These are phyloP conservation scores for Pollimyrus isidori DNA, from an alignment of 2,113 vertebrate species.

Conservation along the genomic window DNA sequence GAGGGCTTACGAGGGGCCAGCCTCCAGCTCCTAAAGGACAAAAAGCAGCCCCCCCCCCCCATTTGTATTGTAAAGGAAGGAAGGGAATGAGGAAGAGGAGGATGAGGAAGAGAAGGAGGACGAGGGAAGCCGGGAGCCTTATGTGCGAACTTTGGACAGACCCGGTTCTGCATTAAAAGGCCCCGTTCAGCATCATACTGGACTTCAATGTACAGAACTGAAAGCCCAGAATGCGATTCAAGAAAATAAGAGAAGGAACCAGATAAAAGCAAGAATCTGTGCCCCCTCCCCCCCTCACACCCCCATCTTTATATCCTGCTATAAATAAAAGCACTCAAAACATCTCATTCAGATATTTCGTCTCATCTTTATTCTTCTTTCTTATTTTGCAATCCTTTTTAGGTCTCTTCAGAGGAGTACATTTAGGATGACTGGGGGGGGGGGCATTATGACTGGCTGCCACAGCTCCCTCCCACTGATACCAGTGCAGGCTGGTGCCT, in stretches of 20 bases:
- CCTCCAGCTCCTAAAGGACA: conserved; percentile 16
- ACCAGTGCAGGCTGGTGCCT: conserved; percentile 18
- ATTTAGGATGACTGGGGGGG: not conserved
- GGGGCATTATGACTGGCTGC: conserved; percentile 20
- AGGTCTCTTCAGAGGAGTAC: conserved; percentile 7
- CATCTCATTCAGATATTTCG: conserved; percentile 11
- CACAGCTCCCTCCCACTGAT: conserved; percentile 33
- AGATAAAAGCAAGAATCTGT: not conserved
- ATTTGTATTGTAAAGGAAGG: conserved; percentile 27
- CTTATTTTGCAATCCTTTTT: not conserved
- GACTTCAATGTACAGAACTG: conserved; percentile 26
- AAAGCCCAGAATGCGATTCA: conserved; percentile 2
- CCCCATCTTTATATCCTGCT: conserved; percentile 3
- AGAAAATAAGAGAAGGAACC: conserved; percentile 19
- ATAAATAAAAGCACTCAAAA: conserved; percentile 23
- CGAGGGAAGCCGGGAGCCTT: not conserved
- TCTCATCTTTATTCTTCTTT: not conserved
- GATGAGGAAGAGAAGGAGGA: not conserved
- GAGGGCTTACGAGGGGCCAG: conserved; percentile 38
- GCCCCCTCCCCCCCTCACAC: not conserved
- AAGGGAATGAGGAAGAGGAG: not conserved
- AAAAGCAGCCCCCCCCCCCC: not conserved
- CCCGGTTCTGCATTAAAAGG: not conserved
- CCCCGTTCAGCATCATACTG: conserved; percentile 14
- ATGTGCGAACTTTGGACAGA: not conserved